Conservation (phyloP, 2,797 vertebrate species). For the Cephalopachus bancanus region DNA sequence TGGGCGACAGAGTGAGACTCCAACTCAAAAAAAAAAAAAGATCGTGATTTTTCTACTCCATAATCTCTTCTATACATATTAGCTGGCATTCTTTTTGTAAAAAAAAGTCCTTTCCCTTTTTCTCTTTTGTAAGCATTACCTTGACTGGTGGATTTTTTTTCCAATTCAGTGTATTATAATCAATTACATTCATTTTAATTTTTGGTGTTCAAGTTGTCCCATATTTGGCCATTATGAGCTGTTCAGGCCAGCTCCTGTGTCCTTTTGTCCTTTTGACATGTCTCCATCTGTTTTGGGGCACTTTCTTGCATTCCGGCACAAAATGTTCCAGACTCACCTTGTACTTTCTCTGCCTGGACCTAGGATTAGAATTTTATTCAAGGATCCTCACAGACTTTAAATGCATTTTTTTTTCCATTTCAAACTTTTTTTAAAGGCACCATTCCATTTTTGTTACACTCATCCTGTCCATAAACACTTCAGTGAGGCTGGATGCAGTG, state of each 20-base stretch:
- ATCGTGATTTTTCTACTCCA: background rate
- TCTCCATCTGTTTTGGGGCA: background rate
- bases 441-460: constrained; percentile 2
- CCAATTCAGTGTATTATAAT: background rate
- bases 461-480: background rate
- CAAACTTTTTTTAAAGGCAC: constrained; percentile 38
- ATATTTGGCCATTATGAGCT: background rate
- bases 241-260: background rate
- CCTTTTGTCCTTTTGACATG: constrained; percentile 14
- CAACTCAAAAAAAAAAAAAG: background rate
- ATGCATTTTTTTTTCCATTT: background rate
- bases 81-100: constrained; percentile 36
- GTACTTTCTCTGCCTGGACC: constrained; percentile 22
- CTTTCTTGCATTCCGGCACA: constrained; percentile 63
- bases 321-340: constrained; percentile 57
- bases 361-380: constrained; percentile 43
- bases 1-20: too few species aligned
- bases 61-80: background rate
- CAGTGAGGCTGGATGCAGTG: background rate
- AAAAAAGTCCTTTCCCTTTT: constrained; percentile 7
- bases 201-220: constrained; percentile 27
- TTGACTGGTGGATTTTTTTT: background rate
- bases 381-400: constrained; percentile 25
- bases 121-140: constrained; percentile 1
- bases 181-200: constrained; percentile 21